Conservation (phyloP, 2,888 invertebrate species). For the Agrochola litura region DNA sequence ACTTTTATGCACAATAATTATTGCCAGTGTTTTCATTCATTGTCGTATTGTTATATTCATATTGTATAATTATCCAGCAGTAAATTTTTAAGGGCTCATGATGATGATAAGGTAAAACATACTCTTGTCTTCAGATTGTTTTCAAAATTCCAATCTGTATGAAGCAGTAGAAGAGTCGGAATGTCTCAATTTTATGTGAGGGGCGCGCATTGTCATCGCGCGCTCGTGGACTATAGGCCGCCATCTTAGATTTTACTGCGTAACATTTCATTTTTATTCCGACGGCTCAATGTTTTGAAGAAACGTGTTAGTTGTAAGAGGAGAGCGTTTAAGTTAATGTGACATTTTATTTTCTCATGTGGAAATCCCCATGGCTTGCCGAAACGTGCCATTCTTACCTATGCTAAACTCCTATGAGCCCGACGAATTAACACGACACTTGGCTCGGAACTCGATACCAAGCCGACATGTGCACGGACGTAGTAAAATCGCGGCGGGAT, state of each 20-base stretch:
- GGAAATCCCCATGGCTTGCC: background rate
- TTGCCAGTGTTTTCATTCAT: background rate
- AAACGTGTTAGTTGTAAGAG: constrained; percentile 28
- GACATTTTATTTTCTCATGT: background rate
- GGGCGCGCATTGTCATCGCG: constrained; percentile 63
- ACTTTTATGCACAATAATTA: too few relatives aligned
- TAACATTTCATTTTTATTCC: constrained; percentile 85
- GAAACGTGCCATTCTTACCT: background rate
- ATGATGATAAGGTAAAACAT: constrained; percentile 30
- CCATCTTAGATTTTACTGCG: constrained; percentile 82
- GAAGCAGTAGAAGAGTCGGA: constrained; percentile 40
- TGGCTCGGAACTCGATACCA: too few relatives aligned
- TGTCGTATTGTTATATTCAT: background rate
- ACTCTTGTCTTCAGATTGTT: constrained; percentile 31
- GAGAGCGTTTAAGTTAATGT: constrained; percentile 29
- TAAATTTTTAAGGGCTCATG: background rate
- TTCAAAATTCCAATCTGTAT: constrained; percentile 38
- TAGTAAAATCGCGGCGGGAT: too few relatives aligned
- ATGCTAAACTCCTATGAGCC: background rate
- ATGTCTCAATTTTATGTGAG: constrained; percentile 60
- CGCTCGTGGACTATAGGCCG: constrained; percentile 71
- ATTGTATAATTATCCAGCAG: background rate
- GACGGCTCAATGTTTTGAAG: constrained; percentile 68
- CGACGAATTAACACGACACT: too few relatives aligned
- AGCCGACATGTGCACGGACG: too few relatives aligned